These are phyloP conservation scores for Phalacrocorax carbo DNA, from an alignment of 2,113 vertebrate species.

Conservation along the genomic window DNA sequence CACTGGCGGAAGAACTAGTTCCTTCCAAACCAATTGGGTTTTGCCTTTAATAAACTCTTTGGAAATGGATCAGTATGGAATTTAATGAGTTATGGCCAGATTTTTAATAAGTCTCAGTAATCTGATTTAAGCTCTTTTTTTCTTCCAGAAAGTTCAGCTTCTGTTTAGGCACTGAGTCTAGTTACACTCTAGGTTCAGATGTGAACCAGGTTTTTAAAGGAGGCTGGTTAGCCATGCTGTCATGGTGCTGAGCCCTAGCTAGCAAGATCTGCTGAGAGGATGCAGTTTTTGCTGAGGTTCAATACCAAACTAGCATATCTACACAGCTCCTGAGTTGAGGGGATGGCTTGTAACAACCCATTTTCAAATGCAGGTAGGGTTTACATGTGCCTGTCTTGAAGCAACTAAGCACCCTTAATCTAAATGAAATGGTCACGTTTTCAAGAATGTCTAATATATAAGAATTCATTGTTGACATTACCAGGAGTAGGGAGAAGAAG, in stretches of 20 bases:
- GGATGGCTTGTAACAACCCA: neutral
- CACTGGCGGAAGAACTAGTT: neutral
- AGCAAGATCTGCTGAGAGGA: neutral
- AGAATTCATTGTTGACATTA: neutral
- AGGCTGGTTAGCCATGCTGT: neutral
- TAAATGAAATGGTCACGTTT: neutral
- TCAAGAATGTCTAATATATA: neutral
- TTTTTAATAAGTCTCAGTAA: neutral
- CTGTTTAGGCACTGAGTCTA: neutral
- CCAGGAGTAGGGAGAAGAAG: neutral
- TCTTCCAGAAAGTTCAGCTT: neutral
- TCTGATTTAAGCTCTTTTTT: neutral
- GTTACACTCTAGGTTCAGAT: neutral
- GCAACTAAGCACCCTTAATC: neutral
- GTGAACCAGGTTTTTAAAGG: neutral
- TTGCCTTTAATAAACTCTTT: neutral
- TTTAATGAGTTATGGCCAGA: neutral
- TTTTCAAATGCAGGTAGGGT: neutral
- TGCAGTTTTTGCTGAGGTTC: neutral
- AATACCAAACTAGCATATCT: neutral
- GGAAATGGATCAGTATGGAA: neutral
- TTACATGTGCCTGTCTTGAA: neutral
- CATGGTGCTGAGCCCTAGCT: neutral
- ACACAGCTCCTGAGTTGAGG: neutral
- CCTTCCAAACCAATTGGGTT: conserved; percentile 1